A percentile compares a stretch with the other conserved stretches of the same genome.
phyloP scores from a whole-genome alignment of 2,888 invertebrate genomes.

The Caenorhabditis macrosperma region DNA sequence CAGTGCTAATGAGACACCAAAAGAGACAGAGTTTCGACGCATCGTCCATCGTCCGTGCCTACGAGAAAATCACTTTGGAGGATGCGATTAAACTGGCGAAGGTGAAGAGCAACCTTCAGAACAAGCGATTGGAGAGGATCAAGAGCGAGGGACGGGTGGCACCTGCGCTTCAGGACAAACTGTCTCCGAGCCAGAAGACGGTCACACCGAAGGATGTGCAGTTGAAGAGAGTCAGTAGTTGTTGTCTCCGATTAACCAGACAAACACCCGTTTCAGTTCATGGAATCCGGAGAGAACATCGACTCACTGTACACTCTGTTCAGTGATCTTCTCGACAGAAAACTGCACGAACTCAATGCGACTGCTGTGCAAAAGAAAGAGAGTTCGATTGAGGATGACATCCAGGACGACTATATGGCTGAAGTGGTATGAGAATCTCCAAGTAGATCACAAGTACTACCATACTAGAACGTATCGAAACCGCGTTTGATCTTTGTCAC shows the following conservation, averaged over 20 bases:
- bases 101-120: slow-evolving; percentile 37
- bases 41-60: slow-evolving; percentile 75
- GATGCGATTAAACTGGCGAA: slow-evolving; percentile 66
- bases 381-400: slow-evolving; percentile 63
- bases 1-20: slow-evolving; percentile 73
- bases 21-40: slow-evolving; percentile 74
- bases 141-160: slow-evolving; percentile 34
- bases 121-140: slow-evolving; percentile 55
- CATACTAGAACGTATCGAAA: no score
- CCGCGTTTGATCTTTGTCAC: not conserved
- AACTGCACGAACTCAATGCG: slow-evolving; percentile 62
- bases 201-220: slow-evolving; percentile 63
- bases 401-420: slow-evolving; percentile 68
- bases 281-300: slow-evolving; percentile 67
- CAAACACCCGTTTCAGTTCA: slow-evolving; percentile 60
- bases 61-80: slow-evolving; percentile 74
- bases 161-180: not conserved
- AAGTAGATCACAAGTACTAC: no score
- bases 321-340: slow-evolving; percentile 68
- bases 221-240: slow-evolving; percentile 44
- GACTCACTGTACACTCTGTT: slow-evolving; percentile 72
- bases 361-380: not conserved
- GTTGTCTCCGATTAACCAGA: not conserved
- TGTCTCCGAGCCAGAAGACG: no score
- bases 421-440: slow-evolving; percentile 43